Conservation (phyloP, 2,797 vertebrate genomes). For the Cyprinodon diabolis region DNA sequence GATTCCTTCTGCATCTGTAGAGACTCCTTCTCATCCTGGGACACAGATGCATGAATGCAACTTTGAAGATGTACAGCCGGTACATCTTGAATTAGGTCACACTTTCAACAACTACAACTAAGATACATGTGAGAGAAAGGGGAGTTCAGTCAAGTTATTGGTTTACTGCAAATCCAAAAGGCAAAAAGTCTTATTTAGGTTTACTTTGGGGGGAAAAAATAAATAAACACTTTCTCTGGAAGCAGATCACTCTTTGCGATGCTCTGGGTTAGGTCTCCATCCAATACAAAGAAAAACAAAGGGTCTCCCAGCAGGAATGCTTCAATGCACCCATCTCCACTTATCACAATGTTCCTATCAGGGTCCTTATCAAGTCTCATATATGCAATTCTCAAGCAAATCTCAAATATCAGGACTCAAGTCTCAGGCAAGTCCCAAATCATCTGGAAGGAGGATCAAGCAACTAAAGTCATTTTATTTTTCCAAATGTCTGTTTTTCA, state of each 20-base stretch:
- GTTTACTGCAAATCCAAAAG: neutral
- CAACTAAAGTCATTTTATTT: neutral
- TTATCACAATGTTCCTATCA: neutral
- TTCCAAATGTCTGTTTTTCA: neutral
- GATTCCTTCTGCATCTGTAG: slow-evolving; percentile 20
- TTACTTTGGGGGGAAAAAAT: neutral
- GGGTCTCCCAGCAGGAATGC: slow-evolving; percentile 9
- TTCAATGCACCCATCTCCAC: neutral
- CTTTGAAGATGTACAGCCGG: slow-evolving; percentile 6
- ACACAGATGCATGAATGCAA: slow-evolving; percentile 10
- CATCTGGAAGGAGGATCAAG: no score
- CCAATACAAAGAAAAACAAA: neutral
- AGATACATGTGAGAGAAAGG: neutral
- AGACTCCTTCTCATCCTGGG: neutral
- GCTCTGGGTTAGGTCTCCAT: neutral
- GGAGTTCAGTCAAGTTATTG: neutral
- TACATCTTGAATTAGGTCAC: slow-evolving; percentile 4
- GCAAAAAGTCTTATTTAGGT: neutral
- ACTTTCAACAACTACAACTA: neutral
- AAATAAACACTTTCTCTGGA: neutral
- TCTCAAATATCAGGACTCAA: no score
- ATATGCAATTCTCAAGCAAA: no score
- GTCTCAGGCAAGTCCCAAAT: no score
- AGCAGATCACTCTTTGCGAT: neutral
- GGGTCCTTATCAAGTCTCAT: neutral